Evolutionary conservation across 2,113 vertebrate genomes (phyloP).

Genomic region (Fregata magnificens): DNA sequence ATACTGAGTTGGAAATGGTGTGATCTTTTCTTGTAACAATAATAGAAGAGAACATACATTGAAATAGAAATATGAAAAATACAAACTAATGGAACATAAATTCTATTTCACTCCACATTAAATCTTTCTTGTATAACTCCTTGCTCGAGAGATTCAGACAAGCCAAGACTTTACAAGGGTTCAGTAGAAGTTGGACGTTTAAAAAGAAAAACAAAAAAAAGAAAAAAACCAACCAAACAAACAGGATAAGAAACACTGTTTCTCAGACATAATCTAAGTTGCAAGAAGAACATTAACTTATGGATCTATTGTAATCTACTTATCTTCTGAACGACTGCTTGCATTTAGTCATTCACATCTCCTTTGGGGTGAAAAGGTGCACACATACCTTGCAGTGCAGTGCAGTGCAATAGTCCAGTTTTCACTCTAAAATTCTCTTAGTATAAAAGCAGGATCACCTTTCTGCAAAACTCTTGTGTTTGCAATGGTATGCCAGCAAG

Average conservation of each 20-base stretch:
- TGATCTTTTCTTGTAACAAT: not conserved
- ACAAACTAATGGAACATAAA: not conserved
- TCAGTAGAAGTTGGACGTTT: not conserved
- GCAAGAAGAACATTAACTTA: not conserved
- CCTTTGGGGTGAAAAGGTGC: not conserved
- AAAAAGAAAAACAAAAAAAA: not conserved
- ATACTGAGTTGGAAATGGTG: not conserved
- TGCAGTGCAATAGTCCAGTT: not conserved
- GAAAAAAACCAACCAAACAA: not conserved
- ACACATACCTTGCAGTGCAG: not conserved
- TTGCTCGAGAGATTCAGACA: not conserved
- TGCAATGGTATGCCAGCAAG: not conserved
- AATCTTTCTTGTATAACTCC: not conserved
- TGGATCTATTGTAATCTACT: not conserved
- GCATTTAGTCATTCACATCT: not conserved
- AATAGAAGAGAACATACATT: not conserved
- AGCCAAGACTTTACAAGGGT: not conserved
- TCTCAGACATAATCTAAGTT: not conserved
- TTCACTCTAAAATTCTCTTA: not conserved
- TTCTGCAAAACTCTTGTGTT: not conserved
- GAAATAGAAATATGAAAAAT: not conserved
- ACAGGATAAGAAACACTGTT: not conserved
- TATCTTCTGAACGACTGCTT: not conserved
- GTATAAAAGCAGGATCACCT: not conserved
- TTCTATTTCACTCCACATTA: not conserved